Evolutionary conservation across 2,888 invertebrate species (phyloP).

Genomic region (Opisthograptis luteolata): DNA sequence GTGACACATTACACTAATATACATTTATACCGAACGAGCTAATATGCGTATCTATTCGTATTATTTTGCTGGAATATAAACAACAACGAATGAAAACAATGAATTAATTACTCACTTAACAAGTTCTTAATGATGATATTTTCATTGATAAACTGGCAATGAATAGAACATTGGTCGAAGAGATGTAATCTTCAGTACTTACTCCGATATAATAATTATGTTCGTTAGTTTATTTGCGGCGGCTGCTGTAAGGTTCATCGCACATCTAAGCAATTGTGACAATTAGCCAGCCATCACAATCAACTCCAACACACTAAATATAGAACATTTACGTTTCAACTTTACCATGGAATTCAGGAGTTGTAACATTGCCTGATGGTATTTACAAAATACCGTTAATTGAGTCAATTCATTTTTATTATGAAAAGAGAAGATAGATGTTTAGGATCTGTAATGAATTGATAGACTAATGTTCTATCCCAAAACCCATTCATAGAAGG

Average conservation of each 20-base stretch:
- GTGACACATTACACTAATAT: slow-evolving; percentile 18
- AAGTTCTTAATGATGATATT: slow-evolving; percentile 22
- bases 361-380: too few species aligned
- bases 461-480: too few species aligned
- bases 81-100: slow-evolving; percentile 25
- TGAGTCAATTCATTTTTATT: too few species aligned
- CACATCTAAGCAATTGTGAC: slow-evolving; percentile 79
- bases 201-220: slow-evolving; percentile 20
- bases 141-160: slow-evolving; percentile 53
- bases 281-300: slow-evolving; percentile 74
- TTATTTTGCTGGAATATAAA: neutral
- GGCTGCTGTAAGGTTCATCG: slow-evolving; percentile 72
- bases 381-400: too few species aligned
- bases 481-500: too few species aligned
- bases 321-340: slow-evolving; percentile 44
- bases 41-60: neutral
- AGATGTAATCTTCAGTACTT: slow-evolving; percentile 41
- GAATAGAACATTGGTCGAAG: slow-evolving; percentile 50
- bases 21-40: too few species aligned
- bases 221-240: slow-evolving; percentile 58
- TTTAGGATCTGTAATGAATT: too few species aligned
- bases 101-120: slow-evolving; percentile 11
- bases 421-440: too few species aligned
- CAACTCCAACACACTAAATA: slow-evolving; percentile 74
- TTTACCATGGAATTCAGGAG: neutral